phyloP scores from a whole-genome alignment of 2,888 invertebrate genomes.

The Punctoribates punctum region DNA sequence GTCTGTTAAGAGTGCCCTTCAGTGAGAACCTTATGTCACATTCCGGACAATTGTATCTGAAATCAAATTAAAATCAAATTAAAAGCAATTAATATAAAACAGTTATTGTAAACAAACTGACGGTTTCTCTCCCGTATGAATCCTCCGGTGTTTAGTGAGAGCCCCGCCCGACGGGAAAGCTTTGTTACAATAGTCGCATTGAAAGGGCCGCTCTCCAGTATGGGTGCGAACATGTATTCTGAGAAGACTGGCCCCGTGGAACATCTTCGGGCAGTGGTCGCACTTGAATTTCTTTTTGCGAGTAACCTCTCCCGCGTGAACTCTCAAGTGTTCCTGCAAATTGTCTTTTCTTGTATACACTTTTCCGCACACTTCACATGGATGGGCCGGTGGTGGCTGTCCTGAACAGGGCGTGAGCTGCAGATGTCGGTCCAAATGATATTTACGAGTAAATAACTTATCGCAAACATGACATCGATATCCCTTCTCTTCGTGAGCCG shows the following conservation, averaged over 20 bases:
- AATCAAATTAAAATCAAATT: not conserved
- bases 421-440: slow-evolving; percentile 69
- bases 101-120: too few relatives aligned
- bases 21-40: slow-evolving; percentile 63
- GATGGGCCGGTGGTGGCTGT: slow-evolving; percentile 57
- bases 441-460: slow-evolving; percentile 64
- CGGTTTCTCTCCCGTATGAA: slow-evolving; percentile 51
- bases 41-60: slow-evolving; percentile 45
- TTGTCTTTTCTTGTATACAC: slow-evolving; percentile 69
- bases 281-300: slow-evolving; percentile 58
- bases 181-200: slow-evolving; percentile 51
- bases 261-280: slow-evolving; percentile 64
- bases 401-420: slow-evolving; percentile 67
- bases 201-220: slow-evolving; percentile 55
- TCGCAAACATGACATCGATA: slow-evolving; percentile 39
- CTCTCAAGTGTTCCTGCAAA: slow-evolving; percentile 66
- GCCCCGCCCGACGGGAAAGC: slow-evolving; percentile 51
- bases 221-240: slow-evolving; percentile 65
- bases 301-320: slow-evolving; percentile 59
- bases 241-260: slow-evolving; percentile 62
- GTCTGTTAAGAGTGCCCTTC: slow-evolving; percentile 74
- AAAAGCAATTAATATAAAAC: not conserved
- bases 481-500: slow-evolving; percentile 35
- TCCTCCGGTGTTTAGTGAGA: slow-evolving; percentile 51
- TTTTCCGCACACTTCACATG: slow-evolving; percentile 63